Evolutionary conservation across 1,140 invertebrate species (phyloP).

Genomic region (Schlechtendalia chinensis): DNA sequence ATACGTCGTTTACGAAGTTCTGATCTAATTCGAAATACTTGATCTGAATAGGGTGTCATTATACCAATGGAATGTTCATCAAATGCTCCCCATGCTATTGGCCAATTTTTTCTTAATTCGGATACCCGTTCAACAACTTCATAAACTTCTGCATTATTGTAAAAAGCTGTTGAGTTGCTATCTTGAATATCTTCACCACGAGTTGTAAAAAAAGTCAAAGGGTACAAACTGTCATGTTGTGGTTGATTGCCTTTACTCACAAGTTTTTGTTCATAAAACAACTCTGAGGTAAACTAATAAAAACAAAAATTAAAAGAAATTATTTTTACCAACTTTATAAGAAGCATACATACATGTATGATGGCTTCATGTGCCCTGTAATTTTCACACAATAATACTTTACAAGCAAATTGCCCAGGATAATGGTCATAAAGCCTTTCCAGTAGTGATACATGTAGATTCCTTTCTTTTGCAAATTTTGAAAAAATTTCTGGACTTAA

Average conservation of each 20-base stretch:
- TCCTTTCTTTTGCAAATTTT: conserved; percentile 71
- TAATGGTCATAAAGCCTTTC: conserved; percentile 80
- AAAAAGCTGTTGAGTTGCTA: conserved; percentile 79
- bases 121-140: conserved; percentile 73
- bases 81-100: conserved; percentile 70
- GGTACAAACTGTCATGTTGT: conserved; percentile 68
- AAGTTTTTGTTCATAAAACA: conserved; percentile 79
- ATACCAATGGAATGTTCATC: conserved; percentile 77
- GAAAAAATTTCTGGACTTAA: conserved; percentile 77
- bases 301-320: conserved; percentile 15
- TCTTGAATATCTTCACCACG: conserved; percentile 75
- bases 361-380: conserved; percentile 83
- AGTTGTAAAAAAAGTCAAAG: conserved; percentile 80
- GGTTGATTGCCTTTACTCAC: conserved; percentile 69
- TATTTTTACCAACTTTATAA: not conserved
- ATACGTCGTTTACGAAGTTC: conserved; percentile 74
- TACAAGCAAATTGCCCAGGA: conserved; percentile 71
- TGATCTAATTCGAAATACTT: conserved; percentile 75
- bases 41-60: conserved; percentile 83
- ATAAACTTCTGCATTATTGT: conserved; percentile 80
- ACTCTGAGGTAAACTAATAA: conserved; percentile 70
- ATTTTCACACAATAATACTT: conserved; percentile 81
- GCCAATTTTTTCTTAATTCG: conserved; percentile 71
- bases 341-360: conserved; percentile 59
- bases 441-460: conserved; percentile 75